Evolutionary conservation across 2,113 vertebrate genomes (phyloP).

Genomic region (Bolborhynchus lineola): DNA sequence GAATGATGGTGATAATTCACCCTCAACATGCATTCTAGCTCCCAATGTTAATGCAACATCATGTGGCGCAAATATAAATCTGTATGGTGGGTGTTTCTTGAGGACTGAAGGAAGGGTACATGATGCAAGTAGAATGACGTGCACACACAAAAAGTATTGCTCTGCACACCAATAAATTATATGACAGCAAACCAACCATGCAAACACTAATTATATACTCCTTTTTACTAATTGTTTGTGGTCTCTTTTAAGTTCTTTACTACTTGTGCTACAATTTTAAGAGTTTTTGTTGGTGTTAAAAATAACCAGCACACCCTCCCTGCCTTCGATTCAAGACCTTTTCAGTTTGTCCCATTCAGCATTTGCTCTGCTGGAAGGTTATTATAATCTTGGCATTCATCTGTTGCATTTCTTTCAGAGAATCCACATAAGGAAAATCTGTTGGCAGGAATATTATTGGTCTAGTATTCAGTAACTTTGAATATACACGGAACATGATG

Average conservation of each 20-base stretch:
- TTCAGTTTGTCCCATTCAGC: slow-evolving; percentile 26
- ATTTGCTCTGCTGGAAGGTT: slow-evolving; percentile 16
- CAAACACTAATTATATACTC: slow-evolving; percentile 27
- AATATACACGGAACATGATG: neutral
- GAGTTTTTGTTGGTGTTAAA: slow-evolving; percentile 18
- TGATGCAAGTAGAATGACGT: slow-evolving; percentile 17
- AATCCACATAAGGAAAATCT: slow-evolving; percentile 47
- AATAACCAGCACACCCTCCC: slow-evolving; percentile 3
- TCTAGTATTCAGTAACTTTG: slow-evolving; percentile 26
- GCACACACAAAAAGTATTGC: neutral
- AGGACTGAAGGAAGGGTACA: neutral
- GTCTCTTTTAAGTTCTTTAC: slow-evolving; percentile 34
- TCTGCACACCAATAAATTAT: slow-evolving; percentile 23
- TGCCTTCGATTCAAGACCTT: slow-evolving; percentile 17
- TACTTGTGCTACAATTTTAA: slow-evolving; percentile 28
- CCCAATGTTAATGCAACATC: slow-evolving; percentile 23
- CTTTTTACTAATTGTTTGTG: slow-evolving; percentile 21
- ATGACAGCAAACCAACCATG: slow-evolving; percentile 23
- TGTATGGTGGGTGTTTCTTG: neutral
- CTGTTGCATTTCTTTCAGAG: slow-evolving; percentile 39
- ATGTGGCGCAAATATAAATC: neutral
- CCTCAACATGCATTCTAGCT: slow-evolving; percentile 23
- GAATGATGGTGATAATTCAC: slow-evolving; percentile 3
- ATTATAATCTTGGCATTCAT: slow-evolving; percentile 45
- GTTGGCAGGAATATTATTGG: slow-evolving; percentile 25